phyloP scores from a whole-genome alignment of 2,113 vertebrate species.

The Dipodomys stephensi region DNA sequence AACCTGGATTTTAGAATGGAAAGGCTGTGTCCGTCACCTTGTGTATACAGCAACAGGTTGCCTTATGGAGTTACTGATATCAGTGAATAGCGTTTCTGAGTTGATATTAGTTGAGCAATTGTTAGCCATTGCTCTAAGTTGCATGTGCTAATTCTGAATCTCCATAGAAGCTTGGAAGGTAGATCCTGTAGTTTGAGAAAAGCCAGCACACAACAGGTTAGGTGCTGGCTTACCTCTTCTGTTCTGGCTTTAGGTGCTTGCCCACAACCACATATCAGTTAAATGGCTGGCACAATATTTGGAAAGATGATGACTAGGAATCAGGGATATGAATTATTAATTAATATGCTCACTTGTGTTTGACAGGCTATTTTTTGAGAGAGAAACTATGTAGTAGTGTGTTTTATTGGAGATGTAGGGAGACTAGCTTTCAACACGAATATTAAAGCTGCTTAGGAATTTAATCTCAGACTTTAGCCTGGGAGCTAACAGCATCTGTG shows the following conservation, averaged over 20 bases:
- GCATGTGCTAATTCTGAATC: background rate
- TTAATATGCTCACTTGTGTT: background rate
- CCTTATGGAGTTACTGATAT: background rate
- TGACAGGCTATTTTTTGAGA: background rate
- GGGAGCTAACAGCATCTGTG: background rate
- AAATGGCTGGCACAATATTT: background rate
- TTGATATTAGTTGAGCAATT: background rate
- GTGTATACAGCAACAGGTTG: background rate
- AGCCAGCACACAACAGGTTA: background rate
- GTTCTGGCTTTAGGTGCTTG: background rate
- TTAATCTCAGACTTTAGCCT: background rate
- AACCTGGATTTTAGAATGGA: background rate
- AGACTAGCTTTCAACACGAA: background rate
- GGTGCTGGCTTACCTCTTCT: background rate
- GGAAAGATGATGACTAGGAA: background rate
- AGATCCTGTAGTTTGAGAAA: background rate
- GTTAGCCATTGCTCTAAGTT: background rate
- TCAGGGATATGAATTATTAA: background rate
- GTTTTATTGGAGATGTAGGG: background rate
- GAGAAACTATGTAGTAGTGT: background rate
- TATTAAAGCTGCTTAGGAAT: background rate
- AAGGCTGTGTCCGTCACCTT: background rate
- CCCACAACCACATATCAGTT: background rate
- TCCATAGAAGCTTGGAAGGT: background rate
- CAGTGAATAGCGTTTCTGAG: background rate